phyloP scores from a whole-genome alignment of 2,888 invertebrate genomes.

The Volucella inanis region DNA sequence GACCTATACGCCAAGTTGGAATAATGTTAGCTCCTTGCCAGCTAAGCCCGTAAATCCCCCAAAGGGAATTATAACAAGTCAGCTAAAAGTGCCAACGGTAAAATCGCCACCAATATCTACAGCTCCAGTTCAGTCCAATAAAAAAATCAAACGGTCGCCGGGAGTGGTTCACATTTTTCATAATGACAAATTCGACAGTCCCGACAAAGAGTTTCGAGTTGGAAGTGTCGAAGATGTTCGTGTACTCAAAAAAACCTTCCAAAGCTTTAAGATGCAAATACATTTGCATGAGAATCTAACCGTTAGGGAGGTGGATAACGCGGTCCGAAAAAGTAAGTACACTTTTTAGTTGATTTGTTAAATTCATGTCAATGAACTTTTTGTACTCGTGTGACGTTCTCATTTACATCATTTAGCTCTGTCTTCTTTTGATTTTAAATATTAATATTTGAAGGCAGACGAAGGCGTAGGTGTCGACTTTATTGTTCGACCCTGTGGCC shows the following conservation, averaged over 20 bases:
- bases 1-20: conserved; percentile 37
- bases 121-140: background rate
- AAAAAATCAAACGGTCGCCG: conserved; percentile 77
- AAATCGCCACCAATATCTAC: conserved; percentile 3
- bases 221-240: conserved; percentile 80
- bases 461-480: too few relatives aligned
- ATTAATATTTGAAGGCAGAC: too few relatives aligned
- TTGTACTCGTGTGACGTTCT: background rate
- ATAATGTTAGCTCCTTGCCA: conserved; percentile 12
- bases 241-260: conserved; percentile 77
- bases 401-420: too few relatives aligned
- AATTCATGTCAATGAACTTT: background rate
- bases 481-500: too few relatives aligned
- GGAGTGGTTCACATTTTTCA: conserved; percentile 81
- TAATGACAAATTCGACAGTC: conserved; percentile 79
- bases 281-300: conserved; percentile 78
- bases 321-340: conserved; percentile 79
- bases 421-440: too few relatives aligned
- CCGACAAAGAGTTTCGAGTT: conserved; percentile 77
- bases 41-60: conserved; percentile 23
- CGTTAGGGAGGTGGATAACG: conserved; percentile 77
- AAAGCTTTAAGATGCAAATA: conserved; percentile 78
- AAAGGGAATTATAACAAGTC: background rate
- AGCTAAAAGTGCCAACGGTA: background rate
- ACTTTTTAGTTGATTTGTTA: background rate